Evolutionary conservation across 2,113 vertebrate species (phyloP).

Genomic region (Sus scrofa): T2T-Sscrofa CM000819.6:111215001-111215500

Average conservation of each 20-base stretch:
- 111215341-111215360: background rate
- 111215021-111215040: background rate
- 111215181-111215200: background rate
- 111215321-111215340: background rate
- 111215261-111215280: background rate
- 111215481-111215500: background rate
- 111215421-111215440: background rate
- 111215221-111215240: background rate
- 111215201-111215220: background rate
- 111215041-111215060: background rate
- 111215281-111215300: background rate
- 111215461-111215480: background rate
- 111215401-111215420: background rate
- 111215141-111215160: background rate
- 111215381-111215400: background rate
- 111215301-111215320: background rate
- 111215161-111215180: background rate
- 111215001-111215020: background rate
- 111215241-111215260: background rate
- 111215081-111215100: background rate
- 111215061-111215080: background rate
- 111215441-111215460: background rate
- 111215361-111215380: background rate
- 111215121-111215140: constrained; percentile 25
- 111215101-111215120: background rate